Base-by-base conservation (phyloP, 2,797 vertebrate genomes). In the Dipus sagitta region DNA sequence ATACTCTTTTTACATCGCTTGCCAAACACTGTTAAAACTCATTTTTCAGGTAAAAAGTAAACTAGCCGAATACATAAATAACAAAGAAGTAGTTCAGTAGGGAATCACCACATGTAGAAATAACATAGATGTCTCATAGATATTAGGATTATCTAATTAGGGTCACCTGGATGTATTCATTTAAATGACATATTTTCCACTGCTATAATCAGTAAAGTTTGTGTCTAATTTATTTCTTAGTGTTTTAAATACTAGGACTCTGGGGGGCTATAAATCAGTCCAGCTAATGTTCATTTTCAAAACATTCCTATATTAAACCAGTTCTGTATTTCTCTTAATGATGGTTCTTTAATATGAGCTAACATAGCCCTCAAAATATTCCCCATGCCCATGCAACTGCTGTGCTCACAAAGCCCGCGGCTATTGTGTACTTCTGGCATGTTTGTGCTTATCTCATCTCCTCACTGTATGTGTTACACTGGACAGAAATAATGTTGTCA, bases 81-180 rank as follows among this genome's bases (percentile, higher is more conserved):
- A 64, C 4, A 26, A 65, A 86, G 15, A 80, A 70, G 3, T 54
- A 83, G 21, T 89, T 94, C 28, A 62, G 23, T 60, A 74, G 62
- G 52, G 82, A 95, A 67, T 32, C 91, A 24, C 96, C 96, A 80
- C 75, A 96, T 90, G 91, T 98, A 89, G 78, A 97, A 97, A 96
- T 58, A 42, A 96, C 97, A 95, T 80, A 38, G 21, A 91, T 93
- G 65, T 54, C 94, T 95, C 82, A 96, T 70, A 96, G 70, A 96
- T 97, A 94, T 94, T 86, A 92, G 74, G 78, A 64, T 96, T 96
- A 89, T 90, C 92, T 95, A 87, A 79, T 96, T 95, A 90, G 74
- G 74, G 71, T 97, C 90, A 96, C 82, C 91, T 94, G 74, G 91
- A 91, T 30, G 93, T 92, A 83, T 13, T 77, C 70, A 32, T 92